Evolutionary conservation across 1,140 invertebrate genomes (phyloP).

Genomic region (Penaeus indicus): DNA sequence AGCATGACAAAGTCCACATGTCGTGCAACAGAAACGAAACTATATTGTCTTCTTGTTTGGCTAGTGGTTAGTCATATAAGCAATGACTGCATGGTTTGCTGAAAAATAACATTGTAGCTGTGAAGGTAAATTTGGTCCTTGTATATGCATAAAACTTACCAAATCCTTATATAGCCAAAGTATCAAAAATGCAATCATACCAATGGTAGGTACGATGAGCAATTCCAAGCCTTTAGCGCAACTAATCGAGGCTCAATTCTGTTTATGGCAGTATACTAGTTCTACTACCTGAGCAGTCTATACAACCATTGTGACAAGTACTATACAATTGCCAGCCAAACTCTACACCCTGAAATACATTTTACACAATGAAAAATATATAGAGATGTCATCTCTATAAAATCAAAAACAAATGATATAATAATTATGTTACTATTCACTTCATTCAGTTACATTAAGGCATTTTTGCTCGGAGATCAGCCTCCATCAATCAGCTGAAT

Average conservation of each 20-base stretch:
- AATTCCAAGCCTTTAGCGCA: too few species aligned
- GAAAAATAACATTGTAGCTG: neutral
- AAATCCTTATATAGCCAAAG: neutral
- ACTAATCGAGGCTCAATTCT: neutral
- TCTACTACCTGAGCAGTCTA: slow-evolving; percentile 58
- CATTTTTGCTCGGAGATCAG: too few species aligned
- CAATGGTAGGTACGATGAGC: too few species aligned
- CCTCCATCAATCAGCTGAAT: too few species aligned
- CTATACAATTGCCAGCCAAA: neutral
- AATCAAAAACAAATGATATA: neutral
- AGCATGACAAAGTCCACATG: too few species aligned
- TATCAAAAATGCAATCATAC: neutral
- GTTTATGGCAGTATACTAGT: slow-evolving; percentile 46
- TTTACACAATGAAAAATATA: slow-evolving; percentile 23
- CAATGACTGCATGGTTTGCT: too few species aligned
- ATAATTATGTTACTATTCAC: neutral
- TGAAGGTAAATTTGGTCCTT: slow-evolving; percentile 32
- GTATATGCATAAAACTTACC: too few species aligned
- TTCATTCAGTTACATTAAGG: too few species aligned
- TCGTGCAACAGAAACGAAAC: too few species aligned
- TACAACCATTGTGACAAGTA: slow-evolving; percentile 39
- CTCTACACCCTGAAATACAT: neutral
- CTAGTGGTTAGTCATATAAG: too few species aligned
- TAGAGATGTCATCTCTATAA: neutral
- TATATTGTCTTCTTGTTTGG: too few species aligned